Conservation (phyloP, 2,113 vertebrate genomes). For the Apodemus sylvaticus region DNA sequence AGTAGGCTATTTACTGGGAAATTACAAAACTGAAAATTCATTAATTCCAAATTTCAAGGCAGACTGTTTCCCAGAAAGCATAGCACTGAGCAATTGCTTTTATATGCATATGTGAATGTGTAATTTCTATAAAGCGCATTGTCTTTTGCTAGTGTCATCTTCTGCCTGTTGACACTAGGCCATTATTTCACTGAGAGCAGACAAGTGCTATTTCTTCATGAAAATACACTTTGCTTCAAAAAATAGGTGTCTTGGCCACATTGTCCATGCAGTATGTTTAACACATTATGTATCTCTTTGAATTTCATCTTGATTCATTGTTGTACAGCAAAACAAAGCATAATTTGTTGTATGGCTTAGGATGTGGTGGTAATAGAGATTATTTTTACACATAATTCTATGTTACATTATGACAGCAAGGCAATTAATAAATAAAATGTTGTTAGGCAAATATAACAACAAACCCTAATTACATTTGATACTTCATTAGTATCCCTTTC, state of each 20-base stretch:
- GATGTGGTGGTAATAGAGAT: not conserved
- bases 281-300: not conserved
- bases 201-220: not conserved
- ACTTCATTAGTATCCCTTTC: not conserved
- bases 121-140: not conserved
- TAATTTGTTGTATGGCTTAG: slow-evolving; percentile 35
- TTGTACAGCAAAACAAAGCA: slow-evolving; percentile 31
- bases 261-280: slow-evolving; percentile 32
- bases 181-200: not conserved
- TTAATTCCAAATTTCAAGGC: not conserved
- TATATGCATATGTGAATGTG: not conserved
- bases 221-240: not conserved
- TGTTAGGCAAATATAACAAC: not conserved
- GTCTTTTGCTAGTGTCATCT: not conserved
- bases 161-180: not conserved
- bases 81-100: not conserved
- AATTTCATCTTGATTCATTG: slow-evolving; percentile 51
- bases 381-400: slow-evolving; percentile 22
- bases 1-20: not conserved
- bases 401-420: not conserved
- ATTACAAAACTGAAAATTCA: not conserved
- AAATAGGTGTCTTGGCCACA: not conserved
- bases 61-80: not conserved
- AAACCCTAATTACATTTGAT: slow-evolving; percentile 6
- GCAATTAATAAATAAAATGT: slow-evolving; percentile 18